A percentile compares a stretch with the other conserved stretches of the same genome.
These are phyloP conservation scores for Leucozona laternaria DNA, from an alignment of 2,888 invertebrate genomes.

Conservation along the genomic window DNA sequence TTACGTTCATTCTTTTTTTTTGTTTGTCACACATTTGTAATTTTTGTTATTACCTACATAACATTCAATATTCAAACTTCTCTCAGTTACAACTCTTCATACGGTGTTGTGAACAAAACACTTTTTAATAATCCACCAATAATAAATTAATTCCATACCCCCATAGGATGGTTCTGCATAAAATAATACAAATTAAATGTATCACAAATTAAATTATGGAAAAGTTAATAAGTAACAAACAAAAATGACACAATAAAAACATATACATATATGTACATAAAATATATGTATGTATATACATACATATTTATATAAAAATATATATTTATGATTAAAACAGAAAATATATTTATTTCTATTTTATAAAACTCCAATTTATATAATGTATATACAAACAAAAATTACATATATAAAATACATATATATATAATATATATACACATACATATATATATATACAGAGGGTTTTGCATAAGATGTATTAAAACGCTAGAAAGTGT, in stretches of 20 bases:
- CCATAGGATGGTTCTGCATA: conserved; percentile 23
- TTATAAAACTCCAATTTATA: conserved; percentile 12
- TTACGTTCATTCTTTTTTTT: too few species aligned
- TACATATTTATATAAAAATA: conserved; percentile 1
- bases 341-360: conserved; percentile 4
- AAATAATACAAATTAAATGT: neutral
- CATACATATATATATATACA: conserved; percentile 24
- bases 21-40: neutral
- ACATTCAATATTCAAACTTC: neutral
- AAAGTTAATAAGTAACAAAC: conserved; percentile 26
- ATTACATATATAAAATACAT: neutral
- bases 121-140: conserved; percentile 43
- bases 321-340: conserved; percentile 2
- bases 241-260: conserved; percentile 27
- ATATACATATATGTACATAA: conserved; percentile 13
- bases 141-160: conserved; percentile 41
- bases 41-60: neutral
- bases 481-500: neutral
- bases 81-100: neutral
- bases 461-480: neutral
- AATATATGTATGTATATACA: conserved; percentile 16
- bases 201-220: conserved; percentile 6
- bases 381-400: neutral
- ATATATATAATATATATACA: conserved; percentile 9
- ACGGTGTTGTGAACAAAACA: neutral